phyloP scores from a whole-genome alignment of 2,797 vertebrate genomes.

The Acipenser oxyrinchus region DNA sequence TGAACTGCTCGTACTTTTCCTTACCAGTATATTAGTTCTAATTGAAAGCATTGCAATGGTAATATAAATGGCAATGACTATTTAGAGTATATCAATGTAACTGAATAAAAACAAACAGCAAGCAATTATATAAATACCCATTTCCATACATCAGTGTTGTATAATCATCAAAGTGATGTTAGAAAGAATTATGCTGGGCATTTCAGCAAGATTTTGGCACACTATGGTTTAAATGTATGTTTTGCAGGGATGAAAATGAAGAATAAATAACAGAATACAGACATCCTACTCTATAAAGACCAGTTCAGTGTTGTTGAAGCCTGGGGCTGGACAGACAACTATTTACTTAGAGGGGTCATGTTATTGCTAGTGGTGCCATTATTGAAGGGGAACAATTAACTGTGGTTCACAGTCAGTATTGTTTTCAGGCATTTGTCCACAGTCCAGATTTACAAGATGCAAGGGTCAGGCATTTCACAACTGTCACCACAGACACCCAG shows the following conservation, averaged over 20 bases:
- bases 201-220: too few species aligned
- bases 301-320: slow-evolving; percentile 9
- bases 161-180: too few species aligned
- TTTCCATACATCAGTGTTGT: too few species aligned
- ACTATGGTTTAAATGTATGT: too few species aligned
- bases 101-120: too few species aligned
- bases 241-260: neutral
- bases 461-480: slow-evolving; percentile 37
- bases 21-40: too few species aligned
- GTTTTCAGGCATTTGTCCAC: slow-evolving; percentile 27
- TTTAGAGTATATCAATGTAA: too few species aligned
- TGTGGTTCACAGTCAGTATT: slow-evolving; percentile 22
- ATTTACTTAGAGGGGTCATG: slow-evolving; percentile 27
- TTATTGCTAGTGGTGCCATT: slow-evolving; percentile 18
- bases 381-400: slow-evolving; percentile 31
- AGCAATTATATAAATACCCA: too few species aligned
- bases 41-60: too few species aligned
- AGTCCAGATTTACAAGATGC: slow-evolving; percentile 30
- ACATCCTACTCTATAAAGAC: slow-evolving; percentile 1
- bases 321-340: slow-evolving; percentile 16
- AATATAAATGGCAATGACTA: too few species aligned
- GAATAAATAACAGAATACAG: neutral
- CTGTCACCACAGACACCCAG: slow-evolving; percentile 24
- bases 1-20: too few species aligned
- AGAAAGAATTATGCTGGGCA: too few species aligned